These are phyloP conservation scores for Ostrea edulis DNA, from an alignment of 1,140 invertebrate genomes.

Conservation along the genomic window DNA sequence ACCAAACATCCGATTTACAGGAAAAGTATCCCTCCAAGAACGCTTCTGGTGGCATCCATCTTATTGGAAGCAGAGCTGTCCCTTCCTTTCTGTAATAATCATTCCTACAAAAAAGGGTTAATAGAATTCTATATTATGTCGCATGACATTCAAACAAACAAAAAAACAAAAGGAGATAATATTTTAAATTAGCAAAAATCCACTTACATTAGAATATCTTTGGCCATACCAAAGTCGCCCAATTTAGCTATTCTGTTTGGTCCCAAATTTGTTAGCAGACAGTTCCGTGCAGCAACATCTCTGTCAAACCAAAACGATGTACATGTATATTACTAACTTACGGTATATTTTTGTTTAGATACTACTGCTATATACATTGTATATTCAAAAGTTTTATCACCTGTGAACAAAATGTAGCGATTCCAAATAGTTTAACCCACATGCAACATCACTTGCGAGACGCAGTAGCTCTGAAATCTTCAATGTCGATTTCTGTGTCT, in stretches of 20 bases:
- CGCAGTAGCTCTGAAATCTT: not conserved
- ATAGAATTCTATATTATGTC: not conserved
- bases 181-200: not conserved
- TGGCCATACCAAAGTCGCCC: slow-evolving; percentile 20
- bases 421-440: slow-evolving; percentile 37
- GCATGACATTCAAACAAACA: not conserved
- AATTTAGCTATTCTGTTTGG: slow-evolving; percentile 17
- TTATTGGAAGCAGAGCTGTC: slow-evolving; percentile 73
- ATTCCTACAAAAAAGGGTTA: slow-evolving; percentile 56
- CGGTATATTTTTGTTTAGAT: no score
- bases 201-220: slow-evolving; percentile 19
- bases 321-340: not conserved
- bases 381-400: not conserved
- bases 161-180: not conserved
- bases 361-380: no score
- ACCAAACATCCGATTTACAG: slow-evolving; percentile 84
- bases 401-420: slow-evolving; percentile 23
- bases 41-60: slow-evolving; percentile 77
- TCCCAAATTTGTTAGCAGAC: slow-evolving; percentile 23
- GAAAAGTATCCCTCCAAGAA: slow-evolving; percentile 72
- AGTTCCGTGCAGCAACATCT: slow-evolving; percentile 20
- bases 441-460: not conserved
- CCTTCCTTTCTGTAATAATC: slow-evolving; percentile 78
- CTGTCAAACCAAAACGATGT: not conserved
- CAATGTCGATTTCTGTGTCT: slow-evolving; percentile 33